These are phyloP conservation scores for Harpalus rubripes DNA, from an alignment of 2,888 invertebrate genomes.

Conservation along the genomic window DNA sequence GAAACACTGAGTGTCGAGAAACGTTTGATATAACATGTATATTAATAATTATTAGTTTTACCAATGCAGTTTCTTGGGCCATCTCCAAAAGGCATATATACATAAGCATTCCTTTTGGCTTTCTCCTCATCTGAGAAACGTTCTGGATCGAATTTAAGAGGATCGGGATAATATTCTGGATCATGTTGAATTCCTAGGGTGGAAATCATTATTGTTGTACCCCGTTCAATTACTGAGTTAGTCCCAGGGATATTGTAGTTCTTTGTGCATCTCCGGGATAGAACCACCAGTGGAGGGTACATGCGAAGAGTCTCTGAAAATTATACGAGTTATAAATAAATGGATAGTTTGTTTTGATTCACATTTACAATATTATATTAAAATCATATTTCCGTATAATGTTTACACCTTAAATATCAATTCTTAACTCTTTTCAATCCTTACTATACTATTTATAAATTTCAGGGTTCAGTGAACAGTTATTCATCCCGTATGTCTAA, in stretches of 20 bases:
- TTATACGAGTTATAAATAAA: neutral
- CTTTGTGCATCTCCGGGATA: neutral
- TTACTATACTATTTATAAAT: too few species aligned
- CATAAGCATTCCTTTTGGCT: neutral
- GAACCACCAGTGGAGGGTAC: neutral
- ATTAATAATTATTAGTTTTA: neutral
- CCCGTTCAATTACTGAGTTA: neutral
- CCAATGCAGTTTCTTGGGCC: neutral
- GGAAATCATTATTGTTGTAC: neutral
- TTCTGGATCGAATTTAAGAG: neutral
- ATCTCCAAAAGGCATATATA: too few species aligned
- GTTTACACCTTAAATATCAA: too few species aligned
- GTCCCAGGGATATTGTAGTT: neutral
- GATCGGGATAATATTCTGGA: neutral
- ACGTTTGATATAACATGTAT: too few species aligned
- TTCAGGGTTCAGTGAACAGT: too few species aligned
- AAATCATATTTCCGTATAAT: too few species aligned
- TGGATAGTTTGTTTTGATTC: neutral
- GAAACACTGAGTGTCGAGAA: too few species aligned
- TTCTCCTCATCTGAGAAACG: neutral
- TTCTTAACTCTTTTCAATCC: too few species aligned
- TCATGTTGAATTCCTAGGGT: neutral
- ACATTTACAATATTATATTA: neutral
- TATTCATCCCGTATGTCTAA: too few species aligned
- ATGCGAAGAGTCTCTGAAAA: slow-evolving; percentile 10